Evolutionary conservation across 2,113 vertebrate genomes (phyloP), one percentile per base, ranked within the genome.

Genomic region (Alligator mississippiensis): DNA sequence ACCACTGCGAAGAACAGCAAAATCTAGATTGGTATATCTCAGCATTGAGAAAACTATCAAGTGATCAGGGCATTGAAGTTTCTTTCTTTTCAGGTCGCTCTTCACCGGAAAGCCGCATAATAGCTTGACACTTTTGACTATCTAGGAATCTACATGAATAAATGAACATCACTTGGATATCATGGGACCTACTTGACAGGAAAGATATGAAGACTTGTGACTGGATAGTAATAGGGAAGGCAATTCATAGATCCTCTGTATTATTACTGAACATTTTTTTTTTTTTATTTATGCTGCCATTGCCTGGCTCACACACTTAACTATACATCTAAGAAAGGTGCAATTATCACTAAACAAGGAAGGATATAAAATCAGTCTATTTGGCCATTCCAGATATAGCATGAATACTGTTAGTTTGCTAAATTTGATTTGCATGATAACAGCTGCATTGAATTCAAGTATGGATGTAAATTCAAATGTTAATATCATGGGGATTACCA

Each of bases 91-190:
- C 21, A 88, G 14, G 38, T 24, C 25, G 68, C 4, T 85, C 8
- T 93, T 88, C 61, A 85, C 60, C 76, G 61, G 70, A 90, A 82
- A 82, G 2, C 9, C 68, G 16, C 30, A 24, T 80, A 84, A 78
- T 63, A 92, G 63, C 27, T 87, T 38, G 24, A 57, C 15, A 70
- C 2, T 70, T 93, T 55, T 84, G 2, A 30, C 63, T 89, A 18
- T 59, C 19, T 70, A 79, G 38, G 18, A 4, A 60, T 55, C 24
- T 78, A 2, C 19, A 70, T 54, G 75, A 77, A 79, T 64, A 92
- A 94, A 90, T 62, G 19, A 90, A 82, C 47, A 63, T 25, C 4
- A n/a, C 62, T 89, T 86, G 59, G 66, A 89, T 94, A 89, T 94
- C n/a, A 78, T 4, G 61, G 6, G 9, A 86, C 81, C 80, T 30